Conservation (phyloP, 2,113 vertebrate genomes). For the Callorhinus ursinus region DNA sequence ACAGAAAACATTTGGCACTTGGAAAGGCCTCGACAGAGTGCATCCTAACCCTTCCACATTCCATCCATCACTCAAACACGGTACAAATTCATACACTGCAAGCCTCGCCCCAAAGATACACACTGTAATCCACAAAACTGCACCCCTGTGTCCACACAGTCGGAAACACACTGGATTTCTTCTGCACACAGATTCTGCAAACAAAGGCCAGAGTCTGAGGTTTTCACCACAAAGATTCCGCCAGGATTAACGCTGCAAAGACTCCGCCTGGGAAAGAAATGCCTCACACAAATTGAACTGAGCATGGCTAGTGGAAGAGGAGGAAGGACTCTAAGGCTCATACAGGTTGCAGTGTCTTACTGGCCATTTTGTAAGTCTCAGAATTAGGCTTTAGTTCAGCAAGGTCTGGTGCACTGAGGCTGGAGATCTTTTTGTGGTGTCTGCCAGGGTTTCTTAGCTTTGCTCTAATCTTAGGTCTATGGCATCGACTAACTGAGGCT, state of each 20-base stretch:
- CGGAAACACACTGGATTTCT: neutral
- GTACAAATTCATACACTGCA: neutral
- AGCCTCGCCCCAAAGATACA: neutral
- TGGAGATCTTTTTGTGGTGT: neutral
- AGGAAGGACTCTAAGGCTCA: neutral
- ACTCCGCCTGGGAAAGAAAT: neutral
- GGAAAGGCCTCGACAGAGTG: neutral
- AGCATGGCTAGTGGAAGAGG: neutral
- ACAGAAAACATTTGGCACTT: slow-evolving; percentile 24
- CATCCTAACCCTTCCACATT: neutral
- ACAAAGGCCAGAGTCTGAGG: slow-evolving; percentile 22
- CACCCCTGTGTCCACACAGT: neutral
- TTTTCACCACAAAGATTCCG: neutral
- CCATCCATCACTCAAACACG: neutral
- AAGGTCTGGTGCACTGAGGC: neutral
- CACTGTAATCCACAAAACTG: slow-evolving; percentile 6
- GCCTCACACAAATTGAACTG: neutral
- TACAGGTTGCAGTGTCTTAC: fast-evolving
- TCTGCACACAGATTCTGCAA: slow-evolving; percentile 28
- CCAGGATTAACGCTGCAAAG: neutral
- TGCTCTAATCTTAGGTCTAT: neutral
- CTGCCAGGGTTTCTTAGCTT: neutral
- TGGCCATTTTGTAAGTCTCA: neutral
- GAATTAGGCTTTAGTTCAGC: neutral
- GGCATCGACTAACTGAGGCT: neutral